phyloP scores from a whole-genome alignment of 2,113 vertebrate genomes.

The Ramphastos sulfuratus region DNA sequence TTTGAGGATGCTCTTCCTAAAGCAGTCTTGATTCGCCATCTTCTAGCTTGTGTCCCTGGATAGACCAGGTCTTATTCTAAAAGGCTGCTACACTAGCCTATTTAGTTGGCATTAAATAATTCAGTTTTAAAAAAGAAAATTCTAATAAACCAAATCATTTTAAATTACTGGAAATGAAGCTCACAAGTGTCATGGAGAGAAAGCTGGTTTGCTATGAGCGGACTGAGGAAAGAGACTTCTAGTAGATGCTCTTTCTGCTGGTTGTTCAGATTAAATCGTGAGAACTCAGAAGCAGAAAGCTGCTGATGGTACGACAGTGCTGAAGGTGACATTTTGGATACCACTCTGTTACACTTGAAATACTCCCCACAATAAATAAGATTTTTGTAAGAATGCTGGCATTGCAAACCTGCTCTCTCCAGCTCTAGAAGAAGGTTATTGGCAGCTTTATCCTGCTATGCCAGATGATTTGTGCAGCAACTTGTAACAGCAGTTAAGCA shows the following conservation, averaged over 20 bases:
- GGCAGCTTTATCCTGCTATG: not conserved
- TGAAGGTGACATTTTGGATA: not conserved
- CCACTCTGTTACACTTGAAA: not conserved
- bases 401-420: not conserved
- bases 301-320: not conserved
- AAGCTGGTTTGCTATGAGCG: not conserved
- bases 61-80: not conserved
- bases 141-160: not conserved
- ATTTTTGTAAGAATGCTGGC: not conserved
- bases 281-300: not conserved
- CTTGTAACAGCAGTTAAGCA: conserved; percentile 60
- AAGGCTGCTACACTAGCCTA: not conserved
- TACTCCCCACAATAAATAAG: not conserved
- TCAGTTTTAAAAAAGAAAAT: not conserved
- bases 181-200: not conserved
- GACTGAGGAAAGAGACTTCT: not conserved
- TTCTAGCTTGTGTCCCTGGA: not conserved
- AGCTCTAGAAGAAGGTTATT: not conserved
- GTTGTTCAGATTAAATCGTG: not conserved
- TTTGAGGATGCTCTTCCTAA: not conserved
- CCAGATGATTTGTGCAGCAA: conserved; percentile 55
- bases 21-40: not conserved
- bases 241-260: not conserved
- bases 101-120: not conserved
- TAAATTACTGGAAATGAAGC: not conserved